phyloP scores from a whole-genome alignment of 2,113 vertebrate species.

The Meriones unguiculatus region DNA sequence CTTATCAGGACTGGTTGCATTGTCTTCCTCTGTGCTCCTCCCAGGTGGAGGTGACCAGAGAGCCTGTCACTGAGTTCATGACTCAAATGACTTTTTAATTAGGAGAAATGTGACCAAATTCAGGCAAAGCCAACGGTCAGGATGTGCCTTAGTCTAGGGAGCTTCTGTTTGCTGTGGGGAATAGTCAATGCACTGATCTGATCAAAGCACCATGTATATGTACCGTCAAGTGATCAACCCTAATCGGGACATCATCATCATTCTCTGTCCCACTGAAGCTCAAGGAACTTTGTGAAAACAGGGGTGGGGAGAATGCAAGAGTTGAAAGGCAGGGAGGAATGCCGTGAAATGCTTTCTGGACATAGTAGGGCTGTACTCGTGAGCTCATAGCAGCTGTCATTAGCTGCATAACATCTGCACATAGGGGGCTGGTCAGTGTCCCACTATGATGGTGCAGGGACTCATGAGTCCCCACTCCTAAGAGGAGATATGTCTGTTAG shows the following conservation, averaged over 20 bases:
- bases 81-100: background rate
- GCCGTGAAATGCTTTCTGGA: background rate
- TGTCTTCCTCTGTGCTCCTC: no score
- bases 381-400: no score
- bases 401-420: no score
- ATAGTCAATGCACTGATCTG: rapidly evolving
- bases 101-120: background rate
- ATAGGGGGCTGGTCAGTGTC: no score
- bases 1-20: no score
- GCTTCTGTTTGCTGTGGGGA: background rate
- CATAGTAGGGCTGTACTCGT: no score
- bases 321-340: no score
- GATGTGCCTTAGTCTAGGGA: no score
- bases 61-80: no score
- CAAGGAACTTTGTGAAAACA: no score
- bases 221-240: background rate
- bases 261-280: background rate
- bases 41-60: no score
- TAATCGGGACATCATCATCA: background rate
- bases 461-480: background rate
- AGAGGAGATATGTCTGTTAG: background rate
- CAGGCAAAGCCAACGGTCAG: background rate
- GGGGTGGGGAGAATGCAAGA: background rate
- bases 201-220: background rate
- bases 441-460: background rate